phyloP scores from a whole-genome alignment of 2,888 invertebrate genomes.

The Folsomia manolachei region DNA sequence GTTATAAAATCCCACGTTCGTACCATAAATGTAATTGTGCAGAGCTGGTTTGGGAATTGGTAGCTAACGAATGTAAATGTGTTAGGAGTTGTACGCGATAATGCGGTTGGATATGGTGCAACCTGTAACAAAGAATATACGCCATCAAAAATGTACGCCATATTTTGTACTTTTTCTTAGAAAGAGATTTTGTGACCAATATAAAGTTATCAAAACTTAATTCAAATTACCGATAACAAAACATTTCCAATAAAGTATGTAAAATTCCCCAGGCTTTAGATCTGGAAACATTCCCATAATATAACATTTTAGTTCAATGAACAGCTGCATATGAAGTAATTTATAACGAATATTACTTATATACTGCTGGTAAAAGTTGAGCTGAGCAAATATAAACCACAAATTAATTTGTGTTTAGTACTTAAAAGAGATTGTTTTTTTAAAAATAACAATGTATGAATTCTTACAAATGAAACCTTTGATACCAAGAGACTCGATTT shows the following conservation, averaged over 20 bases:
- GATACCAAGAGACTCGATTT: slow-evolving; percentile 93
- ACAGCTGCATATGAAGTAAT: no score
- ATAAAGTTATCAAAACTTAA: no score
- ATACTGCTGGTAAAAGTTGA: slow-evolving; percentile 84
- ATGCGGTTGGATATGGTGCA: slow-evolving; percentile 95
- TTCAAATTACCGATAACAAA: slow-evolving; percentile 89
- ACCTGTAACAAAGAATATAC: slow-evolving; percentile 95
- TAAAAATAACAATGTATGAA: no score
- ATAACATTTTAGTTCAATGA: no score
- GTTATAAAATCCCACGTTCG: slow-evolving; percentile 44
- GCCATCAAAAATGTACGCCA: no score
- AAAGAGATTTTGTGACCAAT: no score
- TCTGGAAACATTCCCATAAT: no score
- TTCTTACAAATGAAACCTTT: slow-evolving; percentile 91
- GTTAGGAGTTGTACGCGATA: slow-evolving; percentile 88
- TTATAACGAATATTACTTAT: slow-evolving; percentile 59
- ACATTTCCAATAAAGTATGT: slow-evolving; percentile 95
- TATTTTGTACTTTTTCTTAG: no score
- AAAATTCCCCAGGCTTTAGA: slow-evolving; percentile 92
- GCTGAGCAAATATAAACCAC: slow-evolving; percentile 59
- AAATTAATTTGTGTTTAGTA: neutral
- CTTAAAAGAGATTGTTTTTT: neutral
- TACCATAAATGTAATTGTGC: slow-evolving; percentile 89
- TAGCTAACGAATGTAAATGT: slow-evolving; percentile 84
- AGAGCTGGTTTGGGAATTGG: slow-evolving; percentile 84